These are phyloP conservation scores for Aythya fuligula DNA, from an alignment of 2,797 vertebrate genomes.

Conservation along the genomic window DNA sequence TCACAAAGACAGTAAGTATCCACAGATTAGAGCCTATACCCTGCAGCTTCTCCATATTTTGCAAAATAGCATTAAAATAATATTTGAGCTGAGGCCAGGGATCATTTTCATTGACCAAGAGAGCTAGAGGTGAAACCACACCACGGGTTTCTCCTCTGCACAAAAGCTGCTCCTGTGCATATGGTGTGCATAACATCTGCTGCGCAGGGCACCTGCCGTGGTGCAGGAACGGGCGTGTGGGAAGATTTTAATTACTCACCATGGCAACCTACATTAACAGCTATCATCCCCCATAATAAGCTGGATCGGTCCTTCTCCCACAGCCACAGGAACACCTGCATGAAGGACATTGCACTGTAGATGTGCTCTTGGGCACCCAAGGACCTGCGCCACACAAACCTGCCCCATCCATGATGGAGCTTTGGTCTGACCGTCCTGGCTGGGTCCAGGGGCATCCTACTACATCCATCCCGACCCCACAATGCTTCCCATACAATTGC, in stretches of 20 bases:
- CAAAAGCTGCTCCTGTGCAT: neutral
- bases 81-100: neutral
- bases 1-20: neutral
- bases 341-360: neutral
- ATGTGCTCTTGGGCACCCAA: fast-evolving
- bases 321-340: neutral
- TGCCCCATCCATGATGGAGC: too few relatives aligned
- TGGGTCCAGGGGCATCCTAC: neutral
- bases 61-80: neutral
- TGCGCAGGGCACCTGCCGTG: slow-evolving; percentile 20
- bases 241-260: slow-evolving; percentile 63
- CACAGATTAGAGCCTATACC: neutral
- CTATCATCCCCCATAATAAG: neutral
- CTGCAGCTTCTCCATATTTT: neutral
- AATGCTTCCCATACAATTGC: fast-evolving
- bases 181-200: slow-evolving; percentile 15
- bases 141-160: neutral
- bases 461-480: neutral
- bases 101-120: slow-evolving; percentile 3
- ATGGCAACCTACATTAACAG: slow-evolving; percentile 47
- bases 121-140: neutral
- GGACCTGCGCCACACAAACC: neutral
- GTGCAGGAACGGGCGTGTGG: neutral
- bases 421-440: neutral
- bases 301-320: neutral